These are phyloP conservation scores for Neotoma lepida DNA, from an alignment of 2,113 vertebrate species.

Conservation along the genomic window DNA sequence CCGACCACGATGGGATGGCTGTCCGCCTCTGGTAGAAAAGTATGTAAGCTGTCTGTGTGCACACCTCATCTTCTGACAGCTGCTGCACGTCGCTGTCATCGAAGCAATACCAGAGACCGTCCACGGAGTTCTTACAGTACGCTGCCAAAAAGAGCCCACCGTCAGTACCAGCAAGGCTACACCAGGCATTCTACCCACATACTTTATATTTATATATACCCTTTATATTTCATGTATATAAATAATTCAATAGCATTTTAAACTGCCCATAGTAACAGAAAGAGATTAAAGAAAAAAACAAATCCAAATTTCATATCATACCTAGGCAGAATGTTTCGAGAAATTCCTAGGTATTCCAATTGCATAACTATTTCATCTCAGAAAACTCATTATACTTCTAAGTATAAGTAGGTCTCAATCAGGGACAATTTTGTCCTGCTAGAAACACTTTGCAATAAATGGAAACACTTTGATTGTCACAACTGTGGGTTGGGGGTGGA, in stretches of 20 bases:
- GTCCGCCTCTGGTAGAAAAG: conserved; percentile 98
- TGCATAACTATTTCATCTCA: conserved; percentile 14
- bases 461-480: background rate
- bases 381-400: conserved; percentile 22
- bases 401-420: conserved; percentile 8
- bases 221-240: background rate
- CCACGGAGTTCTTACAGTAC: conserved; percentile 97
- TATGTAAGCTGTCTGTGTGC: conserved; percentile 96
- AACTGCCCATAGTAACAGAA: background rate
- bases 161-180: background rate
- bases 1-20: conserved; percentile 96
- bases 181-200: background rate
- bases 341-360: conserved; percentile 31
- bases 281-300: background rate
- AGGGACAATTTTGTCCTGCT: background rate
- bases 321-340: background rate
- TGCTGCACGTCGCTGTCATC: conserved; percentile 97
- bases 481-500: background rate
- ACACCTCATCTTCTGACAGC: conserved; percentile 94
- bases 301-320: background rate
- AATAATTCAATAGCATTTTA: conserved; percentile 7
- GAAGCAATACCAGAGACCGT: conserved; percentile 99
- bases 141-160: conserved; percentile 84
- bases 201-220: background rate
- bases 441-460: background rate